phyloP scores from a whole-genome alignment of 2,113 vertebrate species.

The Cichladusa arquata region DNA sequence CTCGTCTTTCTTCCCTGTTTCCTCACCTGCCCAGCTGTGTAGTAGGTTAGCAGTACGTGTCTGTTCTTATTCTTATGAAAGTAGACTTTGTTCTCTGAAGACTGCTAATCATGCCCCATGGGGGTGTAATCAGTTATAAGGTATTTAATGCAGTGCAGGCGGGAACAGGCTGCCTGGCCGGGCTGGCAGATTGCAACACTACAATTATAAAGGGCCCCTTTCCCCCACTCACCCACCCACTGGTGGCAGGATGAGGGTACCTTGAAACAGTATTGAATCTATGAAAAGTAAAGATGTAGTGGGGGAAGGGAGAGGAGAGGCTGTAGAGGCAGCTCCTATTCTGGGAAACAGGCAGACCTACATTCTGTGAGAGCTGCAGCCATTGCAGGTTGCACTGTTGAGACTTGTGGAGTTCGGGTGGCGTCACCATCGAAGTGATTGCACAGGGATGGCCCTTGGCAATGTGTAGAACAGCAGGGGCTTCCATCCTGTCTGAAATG shows the following conservation, averaged over 20 bases:
- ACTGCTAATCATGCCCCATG: constrained; percentile 81
- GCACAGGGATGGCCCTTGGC: neutral
- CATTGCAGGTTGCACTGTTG: neutral
- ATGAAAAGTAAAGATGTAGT: constrained; percentile 56
- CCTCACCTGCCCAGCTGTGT: constrained; percentile 68
- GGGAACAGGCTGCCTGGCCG: constrained; percentile 75
- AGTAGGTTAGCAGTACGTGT: constrained; percentile 72
- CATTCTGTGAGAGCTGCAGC: neutral
- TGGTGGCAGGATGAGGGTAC: constrained; percentile 51
- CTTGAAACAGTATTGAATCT: constrained; percentile 41
- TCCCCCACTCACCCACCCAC: constrained; percentile 61
- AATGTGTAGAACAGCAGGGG: neutral
- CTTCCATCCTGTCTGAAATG: neutral
- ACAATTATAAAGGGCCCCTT: constrained; percentile 74
- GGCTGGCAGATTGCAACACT: constrained; percentile 79
- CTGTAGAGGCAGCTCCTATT: constrained; percentile 35
- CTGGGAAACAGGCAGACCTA: constrained; percentile 3
- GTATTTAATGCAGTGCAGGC: constrained; percentile 81
- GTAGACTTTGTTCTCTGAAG: constrained; percentile 83
- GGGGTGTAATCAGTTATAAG: constrained; percentile 81
- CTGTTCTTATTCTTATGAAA: constrained; percentile 78
- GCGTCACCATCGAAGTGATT: neutral
- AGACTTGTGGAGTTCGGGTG: neutral
- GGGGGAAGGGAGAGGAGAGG: constrained; percentile 43
- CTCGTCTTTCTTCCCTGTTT: constrained; percentile 18